phyloP scores from a whole-genome alignment of 2,113 vertebrate species.

The Diglossa brunneiventris region DNA sequence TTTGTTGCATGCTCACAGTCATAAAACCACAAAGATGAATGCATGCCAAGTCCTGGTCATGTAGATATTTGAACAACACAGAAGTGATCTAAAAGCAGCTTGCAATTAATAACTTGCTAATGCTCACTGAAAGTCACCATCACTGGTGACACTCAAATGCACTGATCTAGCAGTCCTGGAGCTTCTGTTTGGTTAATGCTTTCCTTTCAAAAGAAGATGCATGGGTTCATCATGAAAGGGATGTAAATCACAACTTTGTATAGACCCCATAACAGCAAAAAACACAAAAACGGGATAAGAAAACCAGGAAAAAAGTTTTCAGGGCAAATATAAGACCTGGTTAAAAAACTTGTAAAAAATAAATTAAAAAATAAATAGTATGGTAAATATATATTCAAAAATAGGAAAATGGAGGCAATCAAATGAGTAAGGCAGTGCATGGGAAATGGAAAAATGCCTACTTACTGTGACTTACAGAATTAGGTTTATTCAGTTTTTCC shows the following conservation, averaged over 20 bases:
- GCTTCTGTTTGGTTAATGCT: not conserved
- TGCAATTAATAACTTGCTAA: not conserved
- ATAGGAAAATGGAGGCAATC: not conserved
- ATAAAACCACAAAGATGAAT: not conserved
- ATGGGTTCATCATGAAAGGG: not conserved
- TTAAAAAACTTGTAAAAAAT: not conserved
- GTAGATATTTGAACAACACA: not conserved
- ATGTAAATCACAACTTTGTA: not conserved
- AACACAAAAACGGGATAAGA: not conserved
- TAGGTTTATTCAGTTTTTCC: not conserved
- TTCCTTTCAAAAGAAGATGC: not conserved
- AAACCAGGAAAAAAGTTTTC: accelerated
- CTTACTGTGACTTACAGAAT: not conserved
- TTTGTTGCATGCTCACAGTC: not conserved
- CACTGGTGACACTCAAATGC: not conserved
- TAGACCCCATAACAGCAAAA: not conserved
- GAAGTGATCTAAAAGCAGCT: not conserved
- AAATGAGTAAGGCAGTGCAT: not conserved
- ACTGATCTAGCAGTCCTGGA: not conserved
- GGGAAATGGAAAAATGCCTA: not conserved
- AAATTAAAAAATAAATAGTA: not conserved
- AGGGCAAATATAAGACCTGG: not conserved
- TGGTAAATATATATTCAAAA: not conserved
- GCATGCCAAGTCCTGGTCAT: not conserved
- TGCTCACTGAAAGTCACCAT: not conserved